Evolutionary conservation across 2,113 vertebrate genomes (phyloP), one percentile per base, ranked within the genome.

Genomic region (Eonycteris spelaea): DNA sequence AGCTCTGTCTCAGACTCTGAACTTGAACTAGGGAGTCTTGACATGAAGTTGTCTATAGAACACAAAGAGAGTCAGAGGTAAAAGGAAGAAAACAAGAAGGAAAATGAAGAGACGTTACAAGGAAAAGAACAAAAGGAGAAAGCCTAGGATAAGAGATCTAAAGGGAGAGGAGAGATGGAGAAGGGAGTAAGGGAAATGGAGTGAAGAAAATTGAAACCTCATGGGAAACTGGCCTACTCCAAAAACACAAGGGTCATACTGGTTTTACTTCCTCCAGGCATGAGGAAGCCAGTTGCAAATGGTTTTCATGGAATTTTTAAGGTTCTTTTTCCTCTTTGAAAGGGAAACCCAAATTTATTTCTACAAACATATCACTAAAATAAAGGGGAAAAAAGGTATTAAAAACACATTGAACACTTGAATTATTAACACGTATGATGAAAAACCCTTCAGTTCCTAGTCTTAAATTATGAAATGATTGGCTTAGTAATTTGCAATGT

Each of bases 321-420:
- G 24, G 4, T 0, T 45, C 73, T 71, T 48, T 45, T 57, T 26
- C 24, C 3, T 18, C 3, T 28, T 48, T 38, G 22, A 5, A 35
- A 89, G 6, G 33, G 22, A 93, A 95, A 86, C 11, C 8, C 38
- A 90, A 80, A 68, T 73, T 35, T 68, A 85, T 89, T 85, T 80
- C 85, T 33, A 80, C 3, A 75, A 85, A 40, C 84, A 1, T 48
- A 88, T 82, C 67, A 51, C 77, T 77, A 40, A 79, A 87, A 80
- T 12, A 97, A 51, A 59, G 19, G 92, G 19, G 87, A 75, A 48
- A 71, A 82, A 80, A 61, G n/a, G 2, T 14, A 90, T 28, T 48
- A 11, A 70, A 59, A 87, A 89, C 40, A 68, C 18, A 33, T 13
- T 35, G 15, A 82, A 73, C 19, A 61, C 7, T 4, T 67, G n/a